Base-by-base conservation (phyloP, 2,113 vertebrate genomes). In the Phalacrocorax pelagicus region DNA sequence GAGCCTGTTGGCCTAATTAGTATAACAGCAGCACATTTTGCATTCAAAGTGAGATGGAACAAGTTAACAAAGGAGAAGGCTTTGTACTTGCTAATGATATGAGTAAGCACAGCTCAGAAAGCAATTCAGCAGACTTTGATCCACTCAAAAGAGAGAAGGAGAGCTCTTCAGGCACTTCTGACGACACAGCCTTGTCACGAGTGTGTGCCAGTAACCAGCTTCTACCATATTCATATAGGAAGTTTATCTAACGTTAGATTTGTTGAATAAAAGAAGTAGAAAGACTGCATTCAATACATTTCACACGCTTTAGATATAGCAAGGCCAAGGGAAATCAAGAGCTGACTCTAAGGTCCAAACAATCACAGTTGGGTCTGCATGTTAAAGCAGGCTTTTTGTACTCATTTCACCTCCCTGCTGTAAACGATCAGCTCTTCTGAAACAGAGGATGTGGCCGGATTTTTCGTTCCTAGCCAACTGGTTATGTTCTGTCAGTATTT, bases 11-110 rank as follows among this genome's bases (percentile, higher is more conserved):
- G 84, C 78, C 75, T 84, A 42, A 88, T 95, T 91, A 92, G 72
- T 62, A 23, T 58, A 91, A 89, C 40, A 70, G 93, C 54, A 89
- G 54, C 63, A 52, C 44, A 49, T 72, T 88, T 91, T 92, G 75
- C 79, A 81, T 95, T 79, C 84, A 80, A 49, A 92, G 61, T 18
- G 83, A 94, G 73, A 52, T 78, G 65, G 70, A 71, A 71, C 77
- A 72, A 63, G 42, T 1, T 20, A 84, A 86, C 75, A 94, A 90
- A 88, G 69, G 84, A 67, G 81, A 71, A 49, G 47, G 80, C 97
- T 98, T 97, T 97, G 98, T 97, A 90, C 57, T 90, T 70, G 7
- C 27, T 95, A 96, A 98, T 97, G 92, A 96, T 78, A 97, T 97
- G 97, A 88, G 88, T 97, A 93, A 97, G 70, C 46, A 30, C 78